Evolutionary conservation across 1,140 invertebrate species (phyloP).

Genomic region (Yoshiicerus persimilis): DNA sequence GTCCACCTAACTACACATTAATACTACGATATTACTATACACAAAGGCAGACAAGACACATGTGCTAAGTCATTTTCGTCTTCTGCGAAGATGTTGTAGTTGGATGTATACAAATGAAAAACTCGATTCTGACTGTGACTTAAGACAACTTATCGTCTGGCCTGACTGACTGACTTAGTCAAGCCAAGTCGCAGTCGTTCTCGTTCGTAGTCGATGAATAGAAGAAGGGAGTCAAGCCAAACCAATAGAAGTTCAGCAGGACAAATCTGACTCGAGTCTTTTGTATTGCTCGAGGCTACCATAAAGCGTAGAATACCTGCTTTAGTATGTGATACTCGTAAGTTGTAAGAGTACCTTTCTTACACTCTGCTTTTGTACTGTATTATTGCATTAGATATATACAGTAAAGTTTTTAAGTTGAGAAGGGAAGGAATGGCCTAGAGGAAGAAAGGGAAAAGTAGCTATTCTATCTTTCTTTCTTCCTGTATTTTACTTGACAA

Average conservation of each 20-base stretch:
- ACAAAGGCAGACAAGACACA: background rate
- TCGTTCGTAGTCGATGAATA: background rate
- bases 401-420: background rate
- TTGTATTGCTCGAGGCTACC: background rate
- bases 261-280: background rate
- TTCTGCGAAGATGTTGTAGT: background rate
- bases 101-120: background rate
- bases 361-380: background rate
- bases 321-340: background rate
- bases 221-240: background rate
- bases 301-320: background rate
- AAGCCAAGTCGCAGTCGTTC: background rate
- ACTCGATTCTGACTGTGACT: background rate
- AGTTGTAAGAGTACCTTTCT: background rate
- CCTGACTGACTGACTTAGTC: background rate
- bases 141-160: background rate
- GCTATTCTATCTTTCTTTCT: constrained; percentile 14
- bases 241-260: background rate
- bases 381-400: background rate
- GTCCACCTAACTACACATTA: background rate
- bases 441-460: constrained; percentile 19
- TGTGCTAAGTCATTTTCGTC: background rate
- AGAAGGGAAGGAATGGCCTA: constrained; percentile 11
- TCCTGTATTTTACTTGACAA: background rate
- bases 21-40: background rate